Evolutionary conservation across 2,797 vertebrate genomes (phyloP).

Genomic region (Eulemur albifrons): DNA sequence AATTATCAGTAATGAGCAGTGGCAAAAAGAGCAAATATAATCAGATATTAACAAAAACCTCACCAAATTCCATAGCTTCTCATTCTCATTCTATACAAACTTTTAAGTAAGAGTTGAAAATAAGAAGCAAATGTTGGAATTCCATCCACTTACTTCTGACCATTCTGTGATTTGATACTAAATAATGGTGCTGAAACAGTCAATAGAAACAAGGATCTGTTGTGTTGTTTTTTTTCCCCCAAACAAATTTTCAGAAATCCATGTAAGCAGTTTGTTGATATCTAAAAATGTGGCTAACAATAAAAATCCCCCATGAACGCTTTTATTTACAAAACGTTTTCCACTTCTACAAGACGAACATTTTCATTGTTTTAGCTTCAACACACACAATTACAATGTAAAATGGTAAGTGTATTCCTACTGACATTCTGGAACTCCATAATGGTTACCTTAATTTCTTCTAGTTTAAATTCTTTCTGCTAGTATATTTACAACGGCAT

Average conservation of each 20-base stretch:
- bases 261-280: constrained; percentile 30
- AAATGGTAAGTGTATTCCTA: not conserved
- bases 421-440: not conserved
- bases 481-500: not conserved
- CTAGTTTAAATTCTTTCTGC: not conserved
- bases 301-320: constrained; percentile 8
- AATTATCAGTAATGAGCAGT: not conserved
- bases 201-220: not conserved
- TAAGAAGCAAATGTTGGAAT: not conserved
- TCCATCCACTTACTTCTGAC: not conserved
- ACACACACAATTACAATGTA: not conserved
- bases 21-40: not conserved
- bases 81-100: not conserved
- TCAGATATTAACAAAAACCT: not conserved
- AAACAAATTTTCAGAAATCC: constrained; percentile 41
- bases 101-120: constrained; percentile 3
- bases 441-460: not conserved
- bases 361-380: not conserved
- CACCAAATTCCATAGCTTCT: not conserved
- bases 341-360: not conserved
- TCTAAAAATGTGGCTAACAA: constrained; percentile 48
- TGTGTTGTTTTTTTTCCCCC: not conserved
- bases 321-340: not conserved
- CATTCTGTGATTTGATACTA: not conserved
- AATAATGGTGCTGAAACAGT: not conserved